Conservation (phyloP, 2,888 invertebrate species). For the Cataglyphis albicans region DNA sequence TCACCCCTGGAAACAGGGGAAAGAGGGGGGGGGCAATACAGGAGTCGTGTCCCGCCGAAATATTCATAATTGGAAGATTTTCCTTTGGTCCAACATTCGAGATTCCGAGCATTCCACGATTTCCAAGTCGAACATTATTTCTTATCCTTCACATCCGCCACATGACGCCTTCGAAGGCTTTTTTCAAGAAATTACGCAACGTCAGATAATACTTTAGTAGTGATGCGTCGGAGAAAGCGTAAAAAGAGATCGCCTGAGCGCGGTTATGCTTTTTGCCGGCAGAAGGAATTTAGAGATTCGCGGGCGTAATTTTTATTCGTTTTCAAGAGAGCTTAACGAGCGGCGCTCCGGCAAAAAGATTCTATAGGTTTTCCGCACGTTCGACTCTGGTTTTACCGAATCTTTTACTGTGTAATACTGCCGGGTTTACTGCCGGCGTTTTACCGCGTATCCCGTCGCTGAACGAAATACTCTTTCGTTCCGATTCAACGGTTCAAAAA, state of each 20-base stretch:
- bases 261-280: slow-evolving; percentile 49
- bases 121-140: neutral
- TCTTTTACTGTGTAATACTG: slow-evolving; percentile 45
- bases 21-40: slow-evolving; percentile 37
- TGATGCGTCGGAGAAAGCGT: slow-evolving; percentile 15
- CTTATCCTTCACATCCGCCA: neutral
- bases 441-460: neutral
- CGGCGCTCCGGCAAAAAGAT: slow-evolving; percentile 58
- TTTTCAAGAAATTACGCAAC: slow-evolving; percentile 41
- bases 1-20: neutral
- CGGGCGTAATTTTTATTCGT: slow-evolving; percentile 69
- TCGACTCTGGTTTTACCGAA: slow-evolving; percentile 55
- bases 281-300: slow-evolving; percentile 52
- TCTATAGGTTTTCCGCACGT: slow-evolving; percentile 60
- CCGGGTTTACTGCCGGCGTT: slow-evolving; percentile 41
- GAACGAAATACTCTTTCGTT: slow-evolving; percentile 28
- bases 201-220: slow-evolving; percentile 39
- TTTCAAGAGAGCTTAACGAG: slow-evolving; percentile 66
- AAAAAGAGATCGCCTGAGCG: slow-evolving; percentile 22
- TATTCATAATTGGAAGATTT: slow-evolving; percentile 75
- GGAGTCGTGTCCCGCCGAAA: slow-evolving; percentile 33
- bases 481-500: slow-evolving; percentile 26
- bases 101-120: neutral
- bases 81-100: slow-evolving; percentile 49
- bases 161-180: neutral